Evolutionary conservation across 2,113 vertebrate species (phyloP), one percentile per base, ranked within the genome.

Genomic region (Caranx ignobilis): DNA sequence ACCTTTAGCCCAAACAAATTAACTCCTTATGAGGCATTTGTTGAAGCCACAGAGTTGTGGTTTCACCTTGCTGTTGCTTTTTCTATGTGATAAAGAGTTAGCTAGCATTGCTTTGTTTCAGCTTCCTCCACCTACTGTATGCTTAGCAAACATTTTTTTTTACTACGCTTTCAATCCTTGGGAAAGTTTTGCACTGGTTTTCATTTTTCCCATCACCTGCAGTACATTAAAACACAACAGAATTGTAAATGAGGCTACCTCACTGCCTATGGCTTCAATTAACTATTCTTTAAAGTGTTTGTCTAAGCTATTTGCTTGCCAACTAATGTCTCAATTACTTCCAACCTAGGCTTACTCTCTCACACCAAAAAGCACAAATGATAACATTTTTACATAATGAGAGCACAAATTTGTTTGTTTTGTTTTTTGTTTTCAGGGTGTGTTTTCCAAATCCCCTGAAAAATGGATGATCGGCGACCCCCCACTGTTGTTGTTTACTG

Each of bases 401-500:
- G 11, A 72, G 41, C 35, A 45, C 13, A 79, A 63, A 37, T 41
- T 15, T 4, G 11, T 41, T 39, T 31, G 18, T 9, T 15, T 43
- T 41, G n/a, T 6, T 0, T 21, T 31, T 4, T 13, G 26, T n/a
- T 6, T 59, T 35, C 50, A 39, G 6, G 6, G 11, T 61, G 43
- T 62, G 16, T 66, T 77, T 84, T 79, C 45, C 41, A 48, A 63
- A 81, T 12, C 54, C 18, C 34, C n/a, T 11, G 34, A 34, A 70
- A 79, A 74, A 61, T 26, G 11, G 43, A 81, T 68, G 32, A 56
- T 11, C 9, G 0, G 35, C 19, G n/a, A 55, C 70, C 47, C 47
- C 82, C 81, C 70, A 67, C 64, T 81, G 83, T 35, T 82, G 55
- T 69, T 80, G 77, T 83, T 87, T 82, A 83, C 74, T 52, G 65